Evolutionary conservation across 2,797 vertebrate species (phyloP), one percentile per base, ranked within the genome.

Genomic region (Euthynnus affinis): DNA sequence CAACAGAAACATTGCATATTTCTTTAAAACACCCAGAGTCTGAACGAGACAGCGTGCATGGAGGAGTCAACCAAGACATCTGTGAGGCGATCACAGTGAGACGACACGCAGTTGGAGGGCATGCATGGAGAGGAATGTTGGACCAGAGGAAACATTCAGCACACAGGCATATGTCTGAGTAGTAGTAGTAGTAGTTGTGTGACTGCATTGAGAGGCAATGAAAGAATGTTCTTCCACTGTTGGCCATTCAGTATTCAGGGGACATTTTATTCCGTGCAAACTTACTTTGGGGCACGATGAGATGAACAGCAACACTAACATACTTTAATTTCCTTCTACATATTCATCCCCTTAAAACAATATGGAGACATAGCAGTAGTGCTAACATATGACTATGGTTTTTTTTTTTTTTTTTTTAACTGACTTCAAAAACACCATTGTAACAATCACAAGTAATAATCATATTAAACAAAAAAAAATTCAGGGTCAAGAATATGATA

Each of bases 371-470:
- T 37, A 66, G 73, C 88, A 84, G 80, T 68, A 65, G 72, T 25
- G 75, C 77, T 42, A 76, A 88, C 82, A 73, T 34, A 75, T 71
- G 78, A 77, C 75, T 73, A 62, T 58, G 52, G 29, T 85, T 85
- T 85, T 78, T 51, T n/a, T n/a, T n/a, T n/a, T n/a, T n/a, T n/a
- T n/a, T n/a, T n/a, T n/a, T n/a, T n/a, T n/a, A n/a, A 89, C 64
- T 2, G 20, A 82, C 83, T 60, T 86, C 51, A 85, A 81, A 88
- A 88, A 89, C 88, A 90, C 87, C 84, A 90, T 42, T 29, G 29
- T 71, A 90, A 91, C 88, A 62, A 90, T 87, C 81, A 92, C 91
- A 64, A 88, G 78, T 82, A 89, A 82, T 82, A 87, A 89, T 78
- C 77, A 86, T 85, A 90, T 77, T 64, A 71, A 85, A 89, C 80